Conservation (phyloP, 23 tunicate species). For the Corella eumyota region DNA sequence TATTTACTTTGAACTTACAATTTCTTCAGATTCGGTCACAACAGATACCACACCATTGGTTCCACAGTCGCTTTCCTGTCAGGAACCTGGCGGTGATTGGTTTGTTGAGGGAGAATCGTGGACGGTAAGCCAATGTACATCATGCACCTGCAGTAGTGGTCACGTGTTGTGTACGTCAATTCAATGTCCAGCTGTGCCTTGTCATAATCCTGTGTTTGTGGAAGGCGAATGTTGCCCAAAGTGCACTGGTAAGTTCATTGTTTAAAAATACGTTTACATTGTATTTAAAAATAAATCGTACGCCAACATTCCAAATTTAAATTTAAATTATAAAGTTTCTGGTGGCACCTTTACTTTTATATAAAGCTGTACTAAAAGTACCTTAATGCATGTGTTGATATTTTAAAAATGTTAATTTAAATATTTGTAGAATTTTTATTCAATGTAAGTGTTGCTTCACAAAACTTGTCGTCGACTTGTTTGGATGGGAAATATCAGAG, state of each 20-base stretch:
- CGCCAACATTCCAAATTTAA: not conserved
- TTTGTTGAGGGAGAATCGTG: conserved; percentile 63
- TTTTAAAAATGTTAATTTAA: no score
- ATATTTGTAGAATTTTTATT: not conserved
- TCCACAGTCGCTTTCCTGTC: conserved; percentile 26
- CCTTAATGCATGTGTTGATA: no score
- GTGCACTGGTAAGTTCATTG: conserved; percentile 41
- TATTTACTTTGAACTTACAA: not conserved
- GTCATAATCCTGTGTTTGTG: conserved; percentile 26
- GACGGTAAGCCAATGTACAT: conserved; percentile 32
- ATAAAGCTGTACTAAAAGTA: no score
- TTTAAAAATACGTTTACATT: no score
- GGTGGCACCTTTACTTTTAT: no score
- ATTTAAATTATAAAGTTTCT: no score
- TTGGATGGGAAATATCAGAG: conserved; percentile 2
- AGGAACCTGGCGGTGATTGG: conserved; percentile 21
- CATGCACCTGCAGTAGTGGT: conserved; percentile 55
- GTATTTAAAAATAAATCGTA: no score
- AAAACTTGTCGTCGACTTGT: not conserved
- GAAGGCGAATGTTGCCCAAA: conserved; percentile 53
- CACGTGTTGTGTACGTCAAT: conserved; percentile 57
- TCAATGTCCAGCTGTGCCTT: conserved; percentile 47
- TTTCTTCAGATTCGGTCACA: not conserved
- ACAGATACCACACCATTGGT: no score
- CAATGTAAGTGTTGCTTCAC: conserved; percentile 1